phyloP scores from a whole-genome alignment of 2,888 invertebrate species.

The Caenorhabditis sinica region DNA sequence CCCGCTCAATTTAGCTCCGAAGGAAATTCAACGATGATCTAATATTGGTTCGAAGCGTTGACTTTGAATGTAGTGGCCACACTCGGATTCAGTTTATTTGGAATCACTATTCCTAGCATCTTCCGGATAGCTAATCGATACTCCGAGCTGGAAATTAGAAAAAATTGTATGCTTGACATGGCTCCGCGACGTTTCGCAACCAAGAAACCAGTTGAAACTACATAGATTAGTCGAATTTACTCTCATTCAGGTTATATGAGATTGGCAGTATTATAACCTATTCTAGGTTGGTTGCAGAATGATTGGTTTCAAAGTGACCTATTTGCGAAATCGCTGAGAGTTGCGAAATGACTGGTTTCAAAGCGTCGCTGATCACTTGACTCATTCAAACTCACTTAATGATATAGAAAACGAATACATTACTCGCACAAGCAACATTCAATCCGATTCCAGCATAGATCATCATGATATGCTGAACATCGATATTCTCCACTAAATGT shows the following conservation, averaged over 20 bases:
- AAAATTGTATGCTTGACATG: background rate
- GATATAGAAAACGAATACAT: conserved; percentile 59
- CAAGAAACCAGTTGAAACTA: too few relatives aligned
- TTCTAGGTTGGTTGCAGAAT: too few relatives aligned
- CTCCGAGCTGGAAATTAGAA: conserved; percentile 43
- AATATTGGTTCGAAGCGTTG: too few relatives aligned
- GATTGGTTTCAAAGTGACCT: too few relatives aligned
- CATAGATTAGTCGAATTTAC: too few relatives aligned
- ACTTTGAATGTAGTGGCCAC: background rate
- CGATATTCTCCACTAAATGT: conserved; percentile 27
- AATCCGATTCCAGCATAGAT: conserved; percentile 63
- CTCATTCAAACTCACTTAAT: conserved; percentile 51
- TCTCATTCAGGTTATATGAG: too few relatives aligned
- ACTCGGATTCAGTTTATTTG: background rate
- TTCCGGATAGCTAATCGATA: conserved; percentile 30
- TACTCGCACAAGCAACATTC: conserved; percentile 58
- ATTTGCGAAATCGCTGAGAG: too few relatives aligned
- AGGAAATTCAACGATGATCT: too few relatives aligned
- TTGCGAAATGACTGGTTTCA: too few relatives aligned
- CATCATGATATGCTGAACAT: conserved; percentile 19
- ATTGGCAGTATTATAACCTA: too few relatives aligned
- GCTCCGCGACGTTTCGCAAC: background rate
- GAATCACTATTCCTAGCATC: background rate
- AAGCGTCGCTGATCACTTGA: too few relatives aligned
- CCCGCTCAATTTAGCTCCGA: too few relatives aligned